Evolutionary conservation across 2,797 vertebrate species (phyloP).

Genomic region (Enteromius anoplus): DNA sequence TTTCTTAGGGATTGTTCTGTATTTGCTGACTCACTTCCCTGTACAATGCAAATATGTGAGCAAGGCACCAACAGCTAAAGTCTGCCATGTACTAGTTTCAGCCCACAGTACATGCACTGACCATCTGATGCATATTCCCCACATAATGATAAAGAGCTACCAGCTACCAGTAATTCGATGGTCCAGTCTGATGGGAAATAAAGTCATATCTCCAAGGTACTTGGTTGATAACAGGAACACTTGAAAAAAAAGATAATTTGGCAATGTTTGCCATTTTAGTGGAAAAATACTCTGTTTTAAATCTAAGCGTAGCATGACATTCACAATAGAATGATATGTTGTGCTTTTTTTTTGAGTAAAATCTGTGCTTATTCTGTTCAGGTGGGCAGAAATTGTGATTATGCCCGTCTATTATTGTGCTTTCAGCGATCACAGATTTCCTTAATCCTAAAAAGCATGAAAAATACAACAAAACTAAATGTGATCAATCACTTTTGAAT

Average conservation of each 20-base stretch:
- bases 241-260: background rate
- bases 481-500: background rate
- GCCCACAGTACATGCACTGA: background rate
- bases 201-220: background rate
- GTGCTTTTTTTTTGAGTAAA: background rate
- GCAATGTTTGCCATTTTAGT: background rate
- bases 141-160: background rate
- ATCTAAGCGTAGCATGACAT: background rate
- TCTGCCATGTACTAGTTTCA: background rate
- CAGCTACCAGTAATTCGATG: background rate
- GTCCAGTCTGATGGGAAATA: background rate
- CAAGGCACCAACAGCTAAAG: background rate
- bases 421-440: background rate
- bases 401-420: background rate
- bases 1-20: constrained; percentile 18
- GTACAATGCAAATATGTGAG: constrained; percentile 28
- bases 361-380: background rate
- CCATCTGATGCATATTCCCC: background rate
- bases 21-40: constrained; percentile 54
- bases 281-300: background rate
- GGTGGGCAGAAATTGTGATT: background rate
- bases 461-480: background rate
- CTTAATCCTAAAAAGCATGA: background rate
- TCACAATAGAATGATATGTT: background rate
- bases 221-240: background rate